These are phyloP conservation scores for Oscheius sp. DNA, from an alignment of 2,888 invertebrate species.

Conservation along the genomic window DNA sequence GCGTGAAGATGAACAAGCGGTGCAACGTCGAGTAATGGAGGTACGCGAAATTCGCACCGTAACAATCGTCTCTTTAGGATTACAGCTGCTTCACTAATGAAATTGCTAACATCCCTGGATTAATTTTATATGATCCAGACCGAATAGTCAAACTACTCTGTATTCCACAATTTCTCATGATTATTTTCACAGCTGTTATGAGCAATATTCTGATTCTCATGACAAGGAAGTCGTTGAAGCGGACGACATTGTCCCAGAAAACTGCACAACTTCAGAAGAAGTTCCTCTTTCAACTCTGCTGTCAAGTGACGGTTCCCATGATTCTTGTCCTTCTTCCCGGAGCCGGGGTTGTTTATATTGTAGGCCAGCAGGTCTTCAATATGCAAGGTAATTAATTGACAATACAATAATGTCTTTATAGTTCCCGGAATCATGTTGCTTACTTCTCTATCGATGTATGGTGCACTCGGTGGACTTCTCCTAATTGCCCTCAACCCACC, in stretches of 20 bases:
- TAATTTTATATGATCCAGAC: constrained; percentile 11
- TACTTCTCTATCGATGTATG: constrained; percentile 1
- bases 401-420: neutral
- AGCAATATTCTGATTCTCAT: neutral
- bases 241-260: neutral
- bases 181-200: neutral
- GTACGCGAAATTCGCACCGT: neutral
- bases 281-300: constrained; percentile 11
- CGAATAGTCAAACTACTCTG: neutral
- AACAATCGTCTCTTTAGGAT: no score
- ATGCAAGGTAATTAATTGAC: neutral
- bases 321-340: constrained; percentile 6
- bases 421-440: constrained; percentile 11
- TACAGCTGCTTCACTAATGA: constrained; percentile 14
- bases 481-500: constrained; percentile 16
- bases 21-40: neutral
- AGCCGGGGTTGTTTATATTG: neutral
- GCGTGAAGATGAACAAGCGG: neutral
- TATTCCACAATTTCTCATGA: neutral
- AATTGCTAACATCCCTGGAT: constrained; percentile 4
- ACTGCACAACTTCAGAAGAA: constrained; percentile 10
- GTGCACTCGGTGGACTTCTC: constrained; percentile 7
- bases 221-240: neutral
- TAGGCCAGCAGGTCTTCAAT: constrained; percentile 10
- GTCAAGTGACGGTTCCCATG: constrained; percentile 11